Evolutionary conservation across 2,888 invertebrate genomes (phyloP), one percentile per base, ranked within the genome.

Genomic region (Patella depressa): DNA sequence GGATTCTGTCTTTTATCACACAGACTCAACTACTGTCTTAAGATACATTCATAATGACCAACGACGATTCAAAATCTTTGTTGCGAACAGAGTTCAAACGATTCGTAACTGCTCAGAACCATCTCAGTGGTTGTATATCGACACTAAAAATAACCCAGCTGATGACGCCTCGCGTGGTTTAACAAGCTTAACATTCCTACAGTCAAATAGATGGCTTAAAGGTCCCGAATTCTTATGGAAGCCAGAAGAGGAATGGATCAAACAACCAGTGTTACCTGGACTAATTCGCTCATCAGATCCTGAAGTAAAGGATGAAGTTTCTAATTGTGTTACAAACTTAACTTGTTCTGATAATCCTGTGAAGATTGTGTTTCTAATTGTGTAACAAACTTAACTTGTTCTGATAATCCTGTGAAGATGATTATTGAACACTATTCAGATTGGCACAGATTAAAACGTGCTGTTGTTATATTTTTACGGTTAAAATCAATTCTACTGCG

Each of bases 211-310:
- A n/a, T 77, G 77, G 77, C 55, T 24, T 9, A 54, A 53, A 5
- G 77, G 77, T 4, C 74, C 77, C 19, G 77, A 77, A 11, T 77
- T 77, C 59, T 34, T 77, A 17, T 57, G 70, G 65, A 75, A 55
- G 59, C 19, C 19, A n/a, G 77, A 78, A 53, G 29, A 15, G 14
- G 65, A 75, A 14, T 77, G 77, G 74, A 75, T 75, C 19, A 34
- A 19, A 14, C 75, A 53, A 24, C 74, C 77, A 11, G 73, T 73
- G n/a, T 55, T 45, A n/a, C 34, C 34, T 34, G 9, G 29, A 45
- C 5, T 53, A 29, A 19, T 73, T 9, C 9, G 24, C 29, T 34
- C 29, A 17, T 55, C 55, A 29, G 74, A 74, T 19, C 65, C 74
- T 24, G 74, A 74, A 74, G 74, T 74, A 9, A 74, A 65, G 59